Evolutionary conservation across 2,113 vertebrate genomes (phyloP), one percentile per base, ranked within the genome.

Genomic region (Puffinus mauretanicus): DNA sequence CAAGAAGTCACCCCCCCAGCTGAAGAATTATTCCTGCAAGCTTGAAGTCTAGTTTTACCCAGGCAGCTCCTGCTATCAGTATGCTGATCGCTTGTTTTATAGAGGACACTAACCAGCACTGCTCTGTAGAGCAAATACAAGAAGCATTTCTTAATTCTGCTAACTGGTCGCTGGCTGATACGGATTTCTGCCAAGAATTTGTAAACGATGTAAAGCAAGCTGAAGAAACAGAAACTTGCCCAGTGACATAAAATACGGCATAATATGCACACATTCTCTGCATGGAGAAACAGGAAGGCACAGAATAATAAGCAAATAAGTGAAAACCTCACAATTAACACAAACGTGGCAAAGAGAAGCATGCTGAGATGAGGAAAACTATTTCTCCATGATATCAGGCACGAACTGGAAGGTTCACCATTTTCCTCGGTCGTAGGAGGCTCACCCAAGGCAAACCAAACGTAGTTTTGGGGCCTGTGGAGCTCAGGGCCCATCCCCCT

Each of bases 21-120:
- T 83, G 88, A 86, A 86, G 81, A 78, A 95, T 86, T 85, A 69
- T 67, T 87, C 80, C 90, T 70, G 40, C 60, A 51, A 78, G 76
- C n/a, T 16, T 52, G 26, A 88, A 49, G 60, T 40, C 70, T 60
- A 16, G 44, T 69, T 85, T 78, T 65, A 84, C 34, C 42, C 46
- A 32, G 38, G 79, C 60, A 34, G 22, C 62, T 76, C 67, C 46
- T 70, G 46, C 78, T 84, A 38, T 96, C 47, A 16, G 57, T 29
- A 61, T 46, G 57, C 75, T n/a, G 60, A 44, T 69, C 4, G 2
- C 65, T 88, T 49, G 20, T 60, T 85, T 82, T 46, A 69, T 8
- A 79, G 60, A 73, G 75, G 84, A 82, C 49, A 30, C 55, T 46
- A 82, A 55, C 65, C 70, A 75, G 30, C 26, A 12, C 51, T 69